Percentiles rank a stretch among this genome's conserved stretches.
Evolutionary conservation across 2,113 vertebrate species (phyloP).

Genomic region (cat (Felis catus)): F.catus_Fca126_mat1.0 CM031421.1:106685001-106685500

Average conservation of each 20-base stretch:
- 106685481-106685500: neutral
- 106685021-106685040: no score
- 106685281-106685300: conserved; percentile 10
- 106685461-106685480: neutral
- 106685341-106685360: conserved; percentile 57
- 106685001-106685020: neutral
- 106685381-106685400: neutral
- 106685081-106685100: neutral
- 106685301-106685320: neutral
- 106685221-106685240: fast-evolving
- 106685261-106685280: neutral
- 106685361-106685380: conserved; percentile 65
- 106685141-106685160: conserved; percentile 44
- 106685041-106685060: neutral
- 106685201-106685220: neutral
- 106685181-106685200: neutral
- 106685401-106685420: neutral
- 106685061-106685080: neutral
- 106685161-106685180: conserved; percentile 45
- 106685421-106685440: neutral
- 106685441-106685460: neutral
- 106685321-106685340: conserved; percentile 12
- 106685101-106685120: neutral
- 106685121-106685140: conserved; percentile 6
- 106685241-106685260: neutral